phyloP scores from a whole-genome alignment of 2,797 vertebrate species.

The Mormyrops attenuatus region DNA sequence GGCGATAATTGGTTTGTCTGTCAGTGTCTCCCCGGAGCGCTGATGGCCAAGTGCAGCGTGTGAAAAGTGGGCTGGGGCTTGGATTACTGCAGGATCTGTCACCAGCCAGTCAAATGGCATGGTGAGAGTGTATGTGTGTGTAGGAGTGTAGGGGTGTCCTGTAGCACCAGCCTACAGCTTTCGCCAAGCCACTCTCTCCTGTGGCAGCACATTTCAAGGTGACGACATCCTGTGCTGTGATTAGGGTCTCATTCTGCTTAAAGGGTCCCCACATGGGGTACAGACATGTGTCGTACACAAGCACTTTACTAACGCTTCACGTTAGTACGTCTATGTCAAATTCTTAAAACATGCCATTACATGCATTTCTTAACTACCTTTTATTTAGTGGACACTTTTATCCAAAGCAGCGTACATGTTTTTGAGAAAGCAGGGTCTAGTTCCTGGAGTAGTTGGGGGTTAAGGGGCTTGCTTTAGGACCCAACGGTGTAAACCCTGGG shows the following conservation, averaged over 20 bases:
- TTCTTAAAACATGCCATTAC: not conserved
- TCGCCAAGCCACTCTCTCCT: not conserved
- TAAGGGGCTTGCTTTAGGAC: not conserved
- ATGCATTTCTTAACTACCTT: not conserved
- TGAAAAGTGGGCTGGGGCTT: constrained; percentile 26
- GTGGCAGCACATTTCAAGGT: not conserved
- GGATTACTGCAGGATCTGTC: constrained; percentile 29
- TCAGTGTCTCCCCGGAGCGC: constrained; percentile 24
- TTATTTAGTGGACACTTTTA: not conserved
- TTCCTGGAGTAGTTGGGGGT: not conserved
- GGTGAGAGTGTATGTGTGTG: not conserved
- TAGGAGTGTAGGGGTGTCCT: not conserved
- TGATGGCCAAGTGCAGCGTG: constrained; percentile 7
- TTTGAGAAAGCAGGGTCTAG: not conserved
- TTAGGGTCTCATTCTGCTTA: not conserved
- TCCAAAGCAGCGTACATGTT: not conserved
- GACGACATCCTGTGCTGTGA: not conserved
- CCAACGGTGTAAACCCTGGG: not conserved
- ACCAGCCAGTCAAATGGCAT: not conserved
- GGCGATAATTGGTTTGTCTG: constrained; percentile 1
- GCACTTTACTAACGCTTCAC: not conserved
- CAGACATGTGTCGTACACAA: not conserved
- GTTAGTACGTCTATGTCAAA: too few species aligned
- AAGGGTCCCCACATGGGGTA: not conserved
- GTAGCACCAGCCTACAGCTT: not conserved